These are phyloP conservation scores for Ammodytes dubius DNA, from an alignment of 2,113 vertebrate genomes.

Conservation along the genomic window DNA sequence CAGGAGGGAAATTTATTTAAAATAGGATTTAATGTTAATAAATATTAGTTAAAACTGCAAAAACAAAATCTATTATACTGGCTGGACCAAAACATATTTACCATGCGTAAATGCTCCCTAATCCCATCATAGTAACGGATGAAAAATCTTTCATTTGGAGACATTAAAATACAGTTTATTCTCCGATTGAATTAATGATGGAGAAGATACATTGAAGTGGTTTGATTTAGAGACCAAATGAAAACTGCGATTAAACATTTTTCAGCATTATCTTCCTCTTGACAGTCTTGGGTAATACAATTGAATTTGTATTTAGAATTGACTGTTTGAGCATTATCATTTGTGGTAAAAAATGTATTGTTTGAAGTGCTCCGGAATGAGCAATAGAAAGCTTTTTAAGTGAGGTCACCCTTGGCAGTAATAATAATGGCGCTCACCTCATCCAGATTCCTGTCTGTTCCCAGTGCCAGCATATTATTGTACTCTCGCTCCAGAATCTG, in stretches of 20 bases:
- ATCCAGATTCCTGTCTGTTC: conserved; percentile 95
- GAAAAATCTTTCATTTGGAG: background rate
- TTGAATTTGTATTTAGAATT: background rate
- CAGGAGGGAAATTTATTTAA: background rate
- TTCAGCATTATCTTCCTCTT: background rate
- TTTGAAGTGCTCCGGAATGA: background rate
- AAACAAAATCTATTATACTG: background rate
- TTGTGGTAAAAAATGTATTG: background rate
- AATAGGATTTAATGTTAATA: background rate
- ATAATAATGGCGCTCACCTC: conserved; percentile 87
- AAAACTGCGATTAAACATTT: background rate
- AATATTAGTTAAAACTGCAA: background rate
- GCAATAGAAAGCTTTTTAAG: background rate
- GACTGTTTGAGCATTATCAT: background rate
- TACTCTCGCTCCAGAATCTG: conserved; percentile 99
- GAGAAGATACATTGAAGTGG: background rate
- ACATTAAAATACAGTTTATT: background rate
- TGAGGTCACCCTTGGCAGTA: no score
- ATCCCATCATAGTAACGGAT: background rate
- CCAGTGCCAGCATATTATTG: conserved; percentile 98
- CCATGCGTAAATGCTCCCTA: background rate
- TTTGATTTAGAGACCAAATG: background rate
- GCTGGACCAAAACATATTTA: no score
- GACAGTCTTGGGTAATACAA: no score
- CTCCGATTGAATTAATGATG: background rate